A percentile compares a stretch with the other conserved stretches of the same genome.
Conservation (phyloP, 2,888 invertebrate species). For the Archips xylosteana region DNA sequence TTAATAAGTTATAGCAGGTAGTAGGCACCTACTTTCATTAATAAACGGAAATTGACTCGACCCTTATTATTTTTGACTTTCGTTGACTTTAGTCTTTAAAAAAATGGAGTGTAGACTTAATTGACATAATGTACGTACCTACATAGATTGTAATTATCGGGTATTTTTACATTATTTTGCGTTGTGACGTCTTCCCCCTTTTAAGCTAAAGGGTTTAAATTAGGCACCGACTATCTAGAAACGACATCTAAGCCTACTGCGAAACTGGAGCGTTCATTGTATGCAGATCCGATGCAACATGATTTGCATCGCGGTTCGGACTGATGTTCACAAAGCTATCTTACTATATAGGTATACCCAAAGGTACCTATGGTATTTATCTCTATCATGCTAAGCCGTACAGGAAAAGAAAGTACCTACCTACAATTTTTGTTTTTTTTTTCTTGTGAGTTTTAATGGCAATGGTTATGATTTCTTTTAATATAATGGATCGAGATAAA, state of each 20-base stretch:
- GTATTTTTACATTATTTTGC: background rate
- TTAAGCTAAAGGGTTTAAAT: constrained; percentile 62
- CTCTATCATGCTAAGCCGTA: constrained; percentile 5
- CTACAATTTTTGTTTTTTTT: background rate
- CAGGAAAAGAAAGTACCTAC: background rate
- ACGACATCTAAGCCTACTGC: constrained; percentile 67
- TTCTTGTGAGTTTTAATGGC: too few species aligned
- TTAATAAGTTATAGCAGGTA: too few species aligned
- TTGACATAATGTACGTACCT: background rate
- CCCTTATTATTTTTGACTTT: too few species aligned
- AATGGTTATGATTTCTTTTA: background rate
- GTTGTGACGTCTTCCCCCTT: constrained; percentile 8
- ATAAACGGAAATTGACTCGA: too few species aligned
- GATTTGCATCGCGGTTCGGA: constrained; percentile 79
- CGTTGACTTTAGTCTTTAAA: too few species aligned
- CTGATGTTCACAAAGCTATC: constrained; percentile 64
- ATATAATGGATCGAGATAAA: constrained; percentile 19
- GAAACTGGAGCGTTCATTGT: constrained; percentile 81
- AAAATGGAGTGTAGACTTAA: too few species aligned
- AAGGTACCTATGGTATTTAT: constrained; percentile 1
- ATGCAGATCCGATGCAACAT: constrained; percentile 73
- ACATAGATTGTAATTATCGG: background rate
- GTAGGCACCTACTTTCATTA: too few species aligned
- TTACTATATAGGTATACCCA: constrained; percentile 41
- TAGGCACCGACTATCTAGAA: constrained; percentile 73